Percentiles rank a stretch among this genome's conserved stretches.
Evolutionary conservation across 2,113 vertebrate species (phyloP).

Genomic region (Nicator chloris): DNA sequence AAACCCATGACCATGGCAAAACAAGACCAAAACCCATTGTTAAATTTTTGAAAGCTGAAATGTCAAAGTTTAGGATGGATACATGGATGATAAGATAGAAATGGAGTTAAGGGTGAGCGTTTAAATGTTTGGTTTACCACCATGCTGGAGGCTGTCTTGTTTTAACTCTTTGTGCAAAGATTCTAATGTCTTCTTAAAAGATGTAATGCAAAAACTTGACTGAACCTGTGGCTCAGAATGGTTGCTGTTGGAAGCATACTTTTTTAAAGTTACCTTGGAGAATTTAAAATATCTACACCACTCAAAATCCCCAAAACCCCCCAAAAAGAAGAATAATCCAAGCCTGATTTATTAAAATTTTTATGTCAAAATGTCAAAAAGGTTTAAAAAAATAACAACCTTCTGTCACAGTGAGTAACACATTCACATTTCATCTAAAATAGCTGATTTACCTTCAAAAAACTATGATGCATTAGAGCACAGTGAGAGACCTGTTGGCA

Average conservation of each 20-base stretch:
- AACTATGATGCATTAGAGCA: neutral
- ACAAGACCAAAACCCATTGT: neutral
- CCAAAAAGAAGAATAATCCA: neutral
- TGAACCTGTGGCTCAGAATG: neutral
- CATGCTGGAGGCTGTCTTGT: rapidly evolving
- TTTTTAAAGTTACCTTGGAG: neutral
- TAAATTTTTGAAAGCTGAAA: neutral
- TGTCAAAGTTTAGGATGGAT: neutral
- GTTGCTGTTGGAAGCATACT: rapidly evolving
- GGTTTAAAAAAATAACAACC: rapidly evolving
- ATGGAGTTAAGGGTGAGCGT: neutral
- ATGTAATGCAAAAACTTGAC: neutral
- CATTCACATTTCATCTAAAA: neutral
- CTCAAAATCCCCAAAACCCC: neutral
- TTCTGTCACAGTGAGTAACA: neutral
- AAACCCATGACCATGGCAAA: neutral
- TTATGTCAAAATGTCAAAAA: neutral
- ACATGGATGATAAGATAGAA: neutral
- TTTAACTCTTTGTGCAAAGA: neutral
- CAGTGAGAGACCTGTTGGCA: neutral
- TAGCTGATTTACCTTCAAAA: neutral
- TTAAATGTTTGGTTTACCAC: neutral
- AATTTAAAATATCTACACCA: neutral
- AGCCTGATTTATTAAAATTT: neutral
- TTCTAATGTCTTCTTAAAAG: neutral